Base-by-base conservation (phyloP, 2,888 invertebrate genomes). In the Tenthredo notha region DNA sequence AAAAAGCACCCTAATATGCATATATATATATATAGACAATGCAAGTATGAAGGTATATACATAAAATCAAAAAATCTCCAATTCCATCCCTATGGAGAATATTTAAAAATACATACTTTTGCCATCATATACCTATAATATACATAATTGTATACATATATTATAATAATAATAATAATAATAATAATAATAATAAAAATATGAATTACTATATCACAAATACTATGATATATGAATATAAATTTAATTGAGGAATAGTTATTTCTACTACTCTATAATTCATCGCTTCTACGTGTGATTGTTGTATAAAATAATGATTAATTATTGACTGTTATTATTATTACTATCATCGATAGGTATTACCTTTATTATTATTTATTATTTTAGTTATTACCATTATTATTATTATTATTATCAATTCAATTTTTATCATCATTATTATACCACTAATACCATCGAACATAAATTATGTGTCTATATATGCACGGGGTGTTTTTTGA, bases 251-350 rank as follows among this genome's bases (percentile, higher is more conserved):
- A 86, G 85, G 88, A 87, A 89, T 92, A 93, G 92, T 93, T 91
- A 92, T 93, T 93, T 93, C 92, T 93, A 93, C 92, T 92, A 92
- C 89, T 92, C 92, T 92, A 91, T 93, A 92, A 92, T 93, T 92
- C 90, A 91, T 93, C 92, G 93, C 92, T 93, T 92, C 92, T 92
- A 92, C 91, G 92, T 93, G 92, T 93, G 92, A 91, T 93, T 92
- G 92, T 92, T 93, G 93, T 92, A 93, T 92, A 92, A 93, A 91
- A 90, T 90, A 90, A 88, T 90, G 88, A 87, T 85, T 86, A 90
- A 88, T 90, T 86, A 88, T 90, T 90, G 89, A 88, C 88, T 84
- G 88, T 86, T 86, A 87, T 87, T 86, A 86, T 67, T 37, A 50
- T 37, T 87, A 88, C 61, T 25, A 78, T 84, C 72, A 85, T 74